phyloP scores from a whole-genome alignment of 2,888 invertebrate species.

The Exocentrus adspersus region DNA sequence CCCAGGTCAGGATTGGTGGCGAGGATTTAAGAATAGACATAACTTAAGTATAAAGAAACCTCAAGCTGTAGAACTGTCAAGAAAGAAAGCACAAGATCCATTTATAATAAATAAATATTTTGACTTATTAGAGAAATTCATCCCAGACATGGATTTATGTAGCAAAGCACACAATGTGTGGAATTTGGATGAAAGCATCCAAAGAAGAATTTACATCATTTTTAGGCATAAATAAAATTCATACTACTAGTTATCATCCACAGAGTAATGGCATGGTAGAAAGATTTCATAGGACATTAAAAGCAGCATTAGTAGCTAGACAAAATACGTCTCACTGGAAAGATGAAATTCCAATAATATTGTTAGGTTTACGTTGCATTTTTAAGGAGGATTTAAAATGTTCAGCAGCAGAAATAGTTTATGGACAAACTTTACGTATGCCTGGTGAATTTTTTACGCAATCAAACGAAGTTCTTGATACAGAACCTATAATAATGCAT shows the following conservation, averaged over 20 bases:
- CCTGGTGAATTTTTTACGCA: neutral
- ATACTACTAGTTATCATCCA: too few relatives aligned
- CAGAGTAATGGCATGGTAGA: neutral
- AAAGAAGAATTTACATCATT: neutral
- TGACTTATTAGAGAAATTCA: conserved; percentile 1
- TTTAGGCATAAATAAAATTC: neutral
- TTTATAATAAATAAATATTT: conserved; percentile 4
- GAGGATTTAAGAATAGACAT: neutral
- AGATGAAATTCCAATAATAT: neutral
- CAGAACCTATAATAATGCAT: neutral
- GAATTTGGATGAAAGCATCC: conserved; percentile 7
- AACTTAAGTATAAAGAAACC: conserved; percentile 5
- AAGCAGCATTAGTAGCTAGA: neutral
- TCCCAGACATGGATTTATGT: neutral
- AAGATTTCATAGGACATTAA: too few relatives aligned
- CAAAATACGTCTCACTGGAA: neutral
- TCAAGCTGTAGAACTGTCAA: neutral
- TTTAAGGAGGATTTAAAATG: too few relatives aligned
- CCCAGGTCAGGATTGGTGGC: conserved; percentile 7
- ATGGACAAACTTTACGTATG: neutral
- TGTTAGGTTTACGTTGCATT: neutral
- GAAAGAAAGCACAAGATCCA: neutral
- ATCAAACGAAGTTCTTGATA: neutral
- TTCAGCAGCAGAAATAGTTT: too few relatives aligned
- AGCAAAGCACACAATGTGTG: neutral